Evolutionary conservation across 2,888 invertebrate genomes (phyloP), one percentile per base, ranked within the genome.

Genomic region (Brenthis hecate): DNA sequence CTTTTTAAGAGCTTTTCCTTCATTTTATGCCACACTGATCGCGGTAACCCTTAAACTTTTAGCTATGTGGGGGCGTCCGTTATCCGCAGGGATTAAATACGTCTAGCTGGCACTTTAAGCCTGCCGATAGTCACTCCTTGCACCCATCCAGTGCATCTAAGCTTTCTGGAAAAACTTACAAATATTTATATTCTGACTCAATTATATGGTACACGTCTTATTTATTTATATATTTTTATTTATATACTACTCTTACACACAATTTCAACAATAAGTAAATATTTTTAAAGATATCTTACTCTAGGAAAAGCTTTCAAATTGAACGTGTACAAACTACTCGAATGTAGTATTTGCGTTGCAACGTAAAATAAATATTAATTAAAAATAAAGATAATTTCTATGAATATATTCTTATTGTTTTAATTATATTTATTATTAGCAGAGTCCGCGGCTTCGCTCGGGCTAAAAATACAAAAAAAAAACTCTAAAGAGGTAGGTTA

Each of bases 71-170:
- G 75, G 76, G 76, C 80, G 73, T 80, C 72, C 77, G 67, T 73
- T 63, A 73, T 62, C 79, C 80, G 80, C 81, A 83, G 78, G 79
- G 72, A 79, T 74, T 85, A 85, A 86, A 83, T 81, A 82, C 81
- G 74, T 79, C 83, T 81, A 78, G 79, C 81, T 79, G 80, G 78
- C 76, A 81, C 78, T 77, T 78, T 77, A 72, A 77, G 76, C 70
- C 72, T 55, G 57, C 70, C 67, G 77, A 77, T 77, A 74, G 69
- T 69, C 57, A 60, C 65, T 66, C 65, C 68, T 62, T 66, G 56
- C 60, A 55, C 53, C 68, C 58, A 70, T 61, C 32, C 61, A 62
- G 19, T 62, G 61, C 13, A 65, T 65, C 64, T 51, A 64, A 16
- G 56, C 19, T 55, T 64, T 56, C 56, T 28, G 32, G 60, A 56